Percentiles rank a stretch among this genome's conserved stretches.
Conservation (phyloP, 2,888 invertebrate species). For the Parnassius smintheus region DNA sequence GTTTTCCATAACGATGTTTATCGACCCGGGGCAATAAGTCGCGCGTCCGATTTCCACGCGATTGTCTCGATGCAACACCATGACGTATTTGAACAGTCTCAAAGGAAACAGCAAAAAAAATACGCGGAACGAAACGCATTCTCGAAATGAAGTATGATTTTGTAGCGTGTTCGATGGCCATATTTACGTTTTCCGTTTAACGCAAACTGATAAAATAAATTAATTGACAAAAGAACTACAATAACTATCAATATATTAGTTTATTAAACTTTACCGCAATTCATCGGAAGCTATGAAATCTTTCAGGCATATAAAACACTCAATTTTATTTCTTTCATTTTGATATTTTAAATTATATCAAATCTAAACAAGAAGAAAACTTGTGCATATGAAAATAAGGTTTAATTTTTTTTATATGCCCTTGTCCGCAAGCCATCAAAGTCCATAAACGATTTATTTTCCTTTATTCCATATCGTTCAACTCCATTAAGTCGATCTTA, state of each 20-base stretch:
- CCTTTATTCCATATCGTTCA: slow-evolving; percentile 20
- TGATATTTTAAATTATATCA: too few species aligned
- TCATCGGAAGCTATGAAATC: too few species aligned
- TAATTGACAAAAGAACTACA: neutral
- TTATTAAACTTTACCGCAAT: neutral
- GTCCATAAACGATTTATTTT: slow-evolving; percentile 20
- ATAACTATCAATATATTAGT: slow-evolving; percentile 7
- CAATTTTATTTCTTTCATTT: too few species aligned
- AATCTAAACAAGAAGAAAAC: too few species aligned
- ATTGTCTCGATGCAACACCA: slow-evolving; percentile 48
- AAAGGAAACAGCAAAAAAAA: slow-evolving; percentile 24
- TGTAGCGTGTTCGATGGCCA: slow-evolving; percentile 9
- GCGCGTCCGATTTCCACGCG: slow-evolving; percentile 48
- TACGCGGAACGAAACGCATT: slow-evolving; percentile 27
- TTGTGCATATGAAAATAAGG: too few species aligned
- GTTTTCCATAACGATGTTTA: slow-evolving; percentile 35
- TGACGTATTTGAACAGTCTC: slow-evolving; percentile 38
- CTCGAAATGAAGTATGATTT: slow-evolving; percentile 35
- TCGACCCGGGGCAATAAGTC: slow-evolving; percentile 47
- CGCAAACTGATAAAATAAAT: slow-evolving; percentile 5
- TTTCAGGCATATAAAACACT: too few species aligned
- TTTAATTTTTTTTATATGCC: too few species aligned
- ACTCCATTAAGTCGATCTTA: slow-evolving; percentile 34
- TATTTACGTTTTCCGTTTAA: slow-evolving; percentile 14
- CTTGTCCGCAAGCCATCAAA: slow-evolving; percentile 1